phyloP scores from a whole-genome alignment of 2,888 invertebrate species.

The Synanthedon tipuliformis region DNA sequence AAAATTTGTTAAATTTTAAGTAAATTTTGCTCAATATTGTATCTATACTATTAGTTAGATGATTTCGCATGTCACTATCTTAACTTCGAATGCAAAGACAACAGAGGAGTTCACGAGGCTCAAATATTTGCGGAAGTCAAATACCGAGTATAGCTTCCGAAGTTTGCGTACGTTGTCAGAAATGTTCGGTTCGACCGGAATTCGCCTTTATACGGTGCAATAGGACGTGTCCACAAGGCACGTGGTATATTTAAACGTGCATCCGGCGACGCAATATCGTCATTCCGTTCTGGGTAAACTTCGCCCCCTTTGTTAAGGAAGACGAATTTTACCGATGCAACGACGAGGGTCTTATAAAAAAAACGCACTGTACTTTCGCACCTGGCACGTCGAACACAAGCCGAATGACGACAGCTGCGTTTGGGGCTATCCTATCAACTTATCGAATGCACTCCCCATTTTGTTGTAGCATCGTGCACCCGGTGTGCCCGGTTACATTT shows the following conservation, averaged over 20 bases:
- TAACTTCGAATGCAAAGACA: not conserved
- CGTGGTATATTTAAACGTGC: not conserved
- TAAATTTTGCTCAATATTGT: too few relatives aligned
- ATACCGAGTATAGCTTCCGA: conserved; percentile 27
- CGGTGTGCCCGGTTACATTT: not conserved
- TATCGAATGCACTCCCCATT: not conserved
- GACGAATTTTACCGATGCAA: not conserved
- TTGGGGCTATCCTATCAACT: not conserved
- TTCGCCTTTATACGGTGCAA: conserved; percentile 1
- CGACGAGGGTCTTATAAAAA: conserved; percentile 3
- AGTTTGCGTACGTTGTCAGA: conserved; percentile 13
- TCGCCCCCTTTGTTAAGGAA: too few relatives aligned
- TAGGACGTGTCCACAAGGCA: not conserved
- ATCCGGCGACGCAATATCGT: too few relatives aligned
- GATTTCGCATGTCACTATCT: too few relatives aligned
- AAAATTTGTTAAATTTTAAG: too few relatives aligned
- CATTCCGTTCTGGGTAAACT: too few relatives aligned
- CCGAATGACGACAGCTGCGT: not conserved
- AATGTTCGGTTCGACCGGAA: conserved; percentile 20
- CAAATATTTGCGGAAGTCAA: conserved; percentile 35
- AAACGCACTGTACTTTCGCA: not conserved
- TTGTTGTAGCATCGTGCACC: not conserved
- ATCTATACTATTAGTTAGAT: too few relatives aligned
- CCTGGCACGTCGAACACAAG: not conserved
- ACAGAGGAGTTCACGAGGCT: conserved; percentile 1